Percentiles rank a stretch among this genome's conserved stretches.
Evolutionary conservation across 92 coral and sea anemone species (phyloP).

Genomic region (Porites lobata): DNA sequence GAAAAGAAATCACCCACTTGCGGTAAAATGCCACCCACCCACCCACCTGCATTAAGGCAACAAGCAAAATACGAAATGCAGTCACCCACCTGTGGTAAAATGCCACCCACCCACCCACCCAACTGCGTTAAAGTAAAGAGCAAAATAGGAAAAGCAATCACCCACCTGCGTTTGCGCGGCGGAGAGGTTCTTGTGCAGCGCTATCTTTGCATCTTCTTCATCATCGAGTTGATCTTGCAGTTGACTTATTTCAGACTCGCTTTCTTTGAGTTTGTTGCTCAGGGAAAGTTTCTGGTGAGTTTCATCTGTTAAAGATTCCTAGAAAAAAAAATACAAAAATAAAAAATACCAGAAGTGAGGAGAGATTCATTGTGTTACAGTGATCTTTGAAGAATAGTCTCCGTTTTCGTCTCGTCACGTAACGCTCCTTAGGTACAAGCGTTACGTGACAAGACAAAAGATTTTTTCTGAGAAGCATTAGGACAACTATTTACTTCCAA

Average conservation of each 20-base stretch:
- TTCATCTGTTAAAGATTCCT: slow-evolving; percentile 95
- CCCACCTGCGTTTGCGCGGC: slow-evolving; percentile 83
- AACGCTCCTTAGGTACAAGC: no score
- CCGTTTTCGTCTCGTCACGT: no score
- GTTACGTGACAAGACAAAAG: no score
- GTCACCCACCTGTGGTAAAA: no score
- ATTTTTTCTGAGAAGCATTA: no score
- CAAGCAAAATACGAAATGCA: no score
- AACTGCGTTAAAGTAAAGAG: background rate
- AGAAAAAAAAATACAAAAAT: background rate
- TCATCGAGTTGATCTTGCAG: slow-evolving; percentile 87
- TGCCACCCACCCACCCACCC: background rate
- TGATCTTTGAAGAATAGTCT: background rate
- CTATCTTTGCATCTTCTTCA: slow-evolving; percentile 82
- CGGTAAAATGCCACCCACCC: no score
- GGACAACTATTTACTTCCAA: no score
- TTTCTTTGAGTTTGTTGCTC: slow-evolving; percentile 89
- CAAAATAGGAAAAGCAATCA: background rate
- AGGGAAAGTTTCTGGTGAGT: slow-evolving; percentile 87
- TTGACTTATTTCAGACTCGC: slow-evolving; percentile 73
- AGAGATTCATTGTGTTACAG: no score
- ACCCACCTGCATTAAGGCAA: no score
- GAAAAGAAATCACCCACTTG: no score
- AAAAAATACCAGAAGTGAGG: background rate
- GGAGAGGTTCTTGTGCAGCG: slow-evolving; percentile 79